These are phyloP conservation scores for Drosophila kanapiae DNA, from an alignment of 1,140 invertebrate genomes.

Conservation along the genomic window DNA sequence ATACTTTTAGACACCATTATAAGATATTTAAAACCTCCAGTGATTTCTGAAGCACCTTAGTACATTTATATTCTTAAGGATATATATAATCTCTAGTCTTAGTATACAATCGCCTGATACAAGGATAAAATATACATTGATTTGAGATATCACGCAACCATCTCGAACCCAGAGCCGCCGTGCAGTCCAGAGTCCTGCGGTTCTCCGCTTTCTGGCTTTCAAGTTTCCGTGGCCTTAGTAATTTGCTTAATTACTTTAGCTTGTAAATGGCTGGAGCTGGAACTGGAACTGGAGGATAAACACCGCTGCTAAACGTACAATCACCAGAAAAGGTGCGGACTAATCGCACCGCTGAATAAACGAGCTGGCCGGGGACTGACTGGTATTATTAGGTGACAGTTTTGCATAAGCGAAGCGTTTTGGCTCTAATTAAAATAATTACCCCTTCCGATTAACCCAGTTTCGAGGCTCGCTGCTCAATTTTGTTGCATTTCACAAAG, in stretches of 20 bases:
- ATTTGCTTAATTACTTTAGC: slow-evolving; percentile 84
- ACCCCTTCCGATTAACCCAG: slow-evolving; percentile 79
- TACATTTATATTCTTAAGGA: too few species aligned
- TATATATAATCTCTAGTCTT: neutral
- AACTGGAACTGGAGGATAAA: slow-evolving; percentile 25
- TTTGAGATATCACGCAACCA: slow-evolving; percentile 12
- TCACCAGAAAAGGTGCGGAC: slow-evolving; percentile 40
- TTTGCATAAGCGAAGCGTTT: slow-evolving; percentile 67
- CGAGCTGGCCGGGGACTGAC: slow-evolving; percentile 17
- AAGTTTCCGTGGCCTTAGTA: slow-evolving; percentile 62
- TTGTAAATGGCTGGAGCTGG: slow-evolving; percentile 52
- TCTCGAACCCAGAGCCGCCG: slow-evolving; percentile 4
- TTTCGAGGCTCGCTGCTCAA: slow-evolving; percentile 70
- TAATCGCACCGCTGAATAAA: slow-evolving; percentile 58
- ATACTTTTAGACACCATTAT: neutral
- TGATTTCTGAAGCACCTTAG: too few species aligned
- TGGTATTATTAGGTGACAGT: slow-evolving; percentile 67
- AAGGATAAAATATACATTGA: neutral
- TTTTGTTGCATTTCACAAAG: slow-evolving; percentile 65
- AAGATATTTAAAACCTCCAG: neutral
- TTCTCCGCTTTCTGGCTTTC: slow-evolving; percentile 30
- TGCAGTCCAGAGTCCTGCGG: slow-evolving; percentile 33
- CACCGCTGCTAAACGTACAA: slow-evolving; percentile 36
- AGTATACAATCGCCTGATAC: neutral
- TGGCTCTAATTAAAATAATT: slow-evolving; percentile 83